Evolutionary conservation across 2,113 vertebrate genomes (phyloP).

Genomic region (Dromas ardeola): DNA sequence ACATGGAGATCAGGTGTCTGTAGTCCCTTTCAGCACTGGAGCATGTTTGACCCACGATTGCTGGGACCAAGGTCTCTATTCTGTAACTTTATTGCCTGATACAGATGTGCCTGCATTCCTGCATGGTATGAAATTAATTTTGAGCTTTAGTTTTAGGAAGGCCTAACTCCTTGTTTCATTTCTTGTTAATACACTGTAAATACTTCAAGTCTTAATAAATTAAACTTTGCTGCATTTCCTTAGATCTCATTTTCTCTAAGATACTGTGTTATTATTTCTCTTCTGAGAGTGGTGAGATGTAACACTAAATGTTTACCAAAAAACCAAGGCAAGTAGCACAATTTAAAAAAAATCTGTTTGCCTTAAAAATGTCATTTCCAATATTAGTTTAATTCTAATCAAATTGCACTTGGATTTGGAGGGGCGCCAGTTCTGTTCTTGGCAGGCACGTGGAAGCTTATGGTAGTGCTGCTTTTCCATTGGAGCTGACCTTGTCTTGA

Average conservation of each 20-base stretch:
- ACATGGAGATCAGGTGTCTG: not conserved
- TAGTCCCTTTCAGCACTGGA: not conserved
- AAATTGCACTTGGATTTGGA: not conserved
- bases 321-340: not conserved
- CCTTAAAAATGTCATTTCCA: not conserved
- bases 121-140: not conserved
- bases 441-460: not conserved
- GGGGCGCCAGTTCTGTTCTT: not conserved
- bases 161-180: not conserved
- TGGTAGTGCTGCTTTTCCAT: not conserved
- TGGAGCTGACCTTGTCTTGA: slow-evolving; percentile 24
- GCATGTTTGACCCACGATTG: not conserved
- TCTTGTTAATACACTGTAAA: not conserved
- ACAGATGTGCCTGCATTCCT: not conserved
- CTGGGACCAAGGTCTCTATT: not conserved
- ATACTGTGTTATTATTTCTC: not conserved
- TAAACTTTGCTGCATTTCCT: not conserved
- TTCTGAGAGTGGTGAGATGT: not conserved
- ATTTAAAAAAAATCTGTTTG: not conserved
- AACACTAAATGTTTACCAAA: not conserved
- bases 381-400: not conserved
- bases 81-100: not conserved
- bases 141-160: not conserved
- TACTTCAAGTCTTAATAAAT: not conserved
- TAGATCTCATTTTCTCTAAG: not conserved